phyloP scores from a whole-genome alignment of 2,888 invertebrate genomes.

The Dendrolimus houi region DNA sequence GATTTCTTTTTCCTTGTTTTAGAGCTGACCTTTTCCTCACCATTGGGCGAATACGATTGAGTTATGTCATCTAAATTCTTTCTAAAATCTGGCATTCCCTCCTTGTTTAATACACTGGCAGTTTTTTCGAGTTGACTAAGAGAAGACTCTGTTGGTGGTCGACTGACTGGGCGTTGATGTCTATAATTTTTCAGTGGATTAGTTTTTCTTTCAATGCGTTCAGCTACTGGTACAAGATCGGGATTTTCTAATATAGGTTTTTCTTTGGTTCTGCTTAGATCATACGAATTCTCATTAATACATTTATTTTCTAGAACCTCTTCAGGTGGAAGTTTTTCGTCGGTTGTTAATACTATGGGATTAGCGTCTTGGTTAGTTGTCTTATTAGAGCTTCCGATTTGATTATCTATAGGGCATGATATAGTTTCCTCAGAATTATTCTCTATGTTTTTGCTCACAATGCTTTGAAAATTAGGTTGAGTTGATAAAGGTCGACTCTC shows the following conservation, averaged over 20 bases:
- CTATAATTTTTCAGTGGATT: slow-evolving; percentile 67
- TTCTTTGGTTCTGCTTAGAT: slow-evolving; percentile 19
- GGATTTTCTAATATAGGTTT: slow-evolving; percentile 15
- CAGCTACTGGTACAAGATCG: slow-evolving; percentile 22
- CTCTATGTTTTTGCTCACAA: slow-evolving; percentile 3
- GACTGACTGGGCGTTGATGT: slow-evolving; percentile 52
- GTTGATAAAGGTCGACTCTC: slow-evolving; percentile 16
- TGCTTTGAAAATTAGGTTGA: not conserved
- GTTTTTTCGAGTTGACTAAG: slow-evolving; percentile 62
- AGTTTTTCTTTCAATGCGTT: slow-evolving; percentile 52
- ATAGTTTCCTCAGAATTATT: slow-evolving; percentile 10
- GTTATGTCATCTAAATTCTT: slow-evolving; percentile 69
- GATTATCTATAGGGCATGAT: slow-evolving; percentile 7
- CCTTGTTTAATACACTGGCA: slow-evolving; percentile 57
- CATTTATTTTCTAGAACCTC: slow-evolving; percentile 48
- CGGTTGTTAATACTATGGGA: slow-evolving; percentile 55
- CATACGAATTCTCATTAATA: slow-evolving; percentile 25
- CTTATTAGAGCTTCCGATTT: slow-evolving; percentile 1
- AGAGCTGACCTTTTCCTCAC: slow-evolving; percentile 43
- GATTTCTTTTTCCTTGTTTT: slow-evolving; percentile 65
- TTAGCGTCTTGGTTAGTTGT: slow-evolving; percentile 16
- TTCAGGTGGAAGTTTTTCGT: slow-evolving; percentile 60
- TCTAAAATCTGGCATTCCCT: slow-evolving; percentile 64
- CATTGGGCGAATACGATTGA: slow-evolving; percentile 62
- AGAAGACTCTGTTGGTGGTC: slow-evolving; percentile 57